Percentiles rank a stretch among this genome's conserved stretches.
These are phyloP conservation scores for Bos indicus DNA, from an alignment of 2,113 vertebrate genomes.

Conservation along the genomic window DNA sequence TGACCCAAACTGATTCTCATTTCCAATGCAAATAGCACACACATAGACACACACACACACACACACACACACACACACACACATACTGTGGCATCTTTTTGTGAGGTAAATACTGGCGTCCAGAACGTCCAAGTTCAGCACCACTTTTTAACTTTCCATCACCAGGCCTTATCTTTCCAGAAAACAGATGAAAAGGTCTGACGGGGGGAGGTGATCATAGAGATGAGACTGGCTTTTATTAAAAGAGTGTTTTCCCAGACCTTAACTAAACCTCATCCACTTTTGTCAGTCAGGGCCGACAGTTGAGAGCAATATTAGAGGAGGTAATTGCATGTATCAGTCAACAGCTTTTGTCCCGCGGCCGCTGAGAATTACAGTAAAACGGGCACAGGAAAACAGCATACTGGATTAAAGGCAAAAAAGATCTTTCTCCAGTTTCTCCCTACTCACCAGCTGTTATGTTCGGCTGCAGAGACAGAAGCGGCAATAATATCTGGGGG, in stretches of 20 bases:
- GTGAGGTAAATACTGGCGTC: not conserved
- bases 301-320: constrained; percentile 93
- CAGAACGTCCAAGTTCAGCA: constrained; percentile 39
- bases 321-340: constrained; percentile 95
- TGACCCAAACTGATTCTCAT: not conserved
- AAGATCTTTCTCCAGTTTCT: constrained; percentile 83
- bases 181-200: constrained; percentile 76
- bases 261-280: constrained; percentile 86
- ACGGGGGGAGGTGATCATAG: constrained; percentile 63
- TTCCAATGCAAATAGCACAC: not conserved
- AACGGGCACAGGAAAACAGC: constrained; percentile 83
- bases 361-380: constrained; percentile 88
- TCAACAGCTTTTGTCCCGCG: constrained; percentile 92
- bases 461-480: constrained; percentile 78
- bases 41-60: not conserved
- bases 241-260: constrained; percentile 82
- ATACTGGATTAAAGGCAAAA: constrained; percentile 81
- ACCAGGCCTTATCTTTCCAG: constrained; percentile 59
- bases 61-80: too few species aligned
- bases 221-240: constrained; percentile 75
- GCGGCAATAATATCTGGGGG: constrained; percentile 77
- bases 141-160: constrained; percentile 65
- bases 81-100: not conserved
- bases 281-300: constrained; percentile 84
- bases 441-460: constrained; percentile 92